phyloP scores from a whole-genome alignment of 2,113 vertebrate genomes.

The Picathartes gymnocephalus region DNA sequence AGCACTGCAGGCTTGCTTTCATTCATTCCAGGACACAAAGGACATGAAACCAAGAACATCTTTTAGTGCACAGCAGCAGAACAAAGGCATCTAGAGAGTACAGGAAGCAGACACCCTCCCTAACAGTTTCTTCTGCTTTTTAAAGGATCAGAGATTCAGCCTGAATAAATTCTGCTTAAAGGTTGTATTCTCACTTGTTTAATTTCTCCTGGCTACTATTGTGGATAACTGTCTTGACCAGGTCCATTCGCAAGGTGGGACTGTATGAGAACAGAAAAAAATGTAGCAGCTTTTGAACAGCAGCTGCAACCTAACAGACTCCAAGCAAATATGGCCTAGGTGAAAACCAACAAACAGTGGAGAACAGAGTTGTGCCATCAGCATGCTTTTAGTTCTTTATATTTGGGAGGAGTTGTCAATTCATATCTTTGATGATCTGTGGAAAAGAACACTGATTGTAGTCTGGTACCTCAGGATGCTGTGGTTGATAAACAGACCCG shows the following conservation, averaged over 20 bases:
- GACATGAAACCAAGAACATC: background rate
- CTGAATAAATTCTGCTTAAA: background rate
- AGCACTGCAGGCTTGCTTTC: background rate
- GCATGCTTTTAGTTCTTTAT: background rate
- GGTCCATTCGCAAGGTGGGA: background rate
- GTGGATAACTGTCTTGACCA: background rate
- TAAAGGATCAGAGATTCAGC: background rate
- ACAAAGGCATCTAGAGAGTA: background rate
- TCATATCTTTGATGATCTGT: background rate
- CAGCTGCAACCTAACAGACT: background rate
- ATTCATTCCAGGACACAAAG: background rate
- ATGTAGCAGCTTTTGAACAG: background rate
- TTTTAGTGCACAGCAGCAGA: background rate
- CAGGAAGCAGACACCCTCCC: background rate
- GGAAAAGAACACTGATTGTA: background rate
- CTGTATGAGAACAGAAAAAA: background rate
- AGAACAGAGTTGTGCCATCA: background rate
- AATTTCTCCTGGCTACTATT: background rate
- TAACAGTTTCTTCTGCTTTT: background rate
- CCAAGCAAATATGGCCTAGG: background rate
- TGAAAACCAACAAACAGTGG: background rate
- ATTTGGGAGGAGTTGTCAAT: background rate
- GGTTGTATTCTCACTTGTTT: background rate
- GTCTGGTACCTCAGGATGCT: background rate
- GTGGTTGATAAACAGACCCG: background rate